Percentiles rank a stretch among this genome's conserved stretches.
phyloP scores from a whole-genome alignment of 2,113 vertebrate genomes.

The Pteruthius melanotis region DNA sequence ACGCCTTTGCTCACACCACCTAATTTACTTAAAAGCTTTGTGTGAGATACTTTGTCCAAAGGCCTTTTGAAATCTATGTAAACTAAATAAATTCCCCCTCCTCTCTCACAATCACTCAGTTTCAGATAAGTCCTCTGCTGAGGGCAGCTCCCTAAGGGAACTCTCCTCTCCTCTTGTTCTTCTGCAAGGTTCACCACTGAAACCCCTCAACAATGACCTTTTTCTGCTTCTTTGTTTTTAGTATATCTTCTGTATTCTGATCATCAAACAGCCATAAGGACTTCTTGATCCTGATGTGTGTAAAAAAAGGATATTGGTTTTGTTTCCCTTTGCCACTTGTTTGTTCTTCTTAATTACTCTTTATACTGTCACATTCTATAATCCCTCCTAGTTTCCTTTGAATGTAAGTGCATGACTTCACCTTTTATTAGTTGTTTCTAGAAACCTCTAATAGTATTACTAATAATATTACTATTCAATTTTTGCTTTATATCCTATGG shows the following conservation, averaged over 20 bases:
- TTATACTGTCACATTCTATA: not conserved
- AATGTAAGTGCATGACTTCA: not conserved
- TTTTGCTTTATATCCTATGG: not conserved
- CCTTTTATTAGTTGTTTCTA: not conserved
- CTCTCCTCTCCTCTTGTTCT: not conserved
- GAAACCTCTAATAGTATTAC: too few species aligned
- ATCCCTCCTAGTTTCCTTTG: not conserved
- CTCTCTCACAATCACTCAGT: not conserved
- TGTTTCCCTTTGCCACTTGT: not conserved
- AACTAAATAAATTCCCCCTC: not conserved
- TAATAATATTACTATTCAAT: not conserved
- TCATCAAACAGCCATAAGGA: not conserved
- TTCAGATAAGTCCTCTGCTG: not conserved
- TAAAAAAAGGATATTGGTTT: not conserved
- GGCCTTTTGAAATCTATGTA: not conserved
- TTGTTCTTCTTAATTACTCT: not conserved
- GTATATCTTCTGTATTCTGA: not conserved
- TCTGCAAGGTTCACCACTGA: not conserved
- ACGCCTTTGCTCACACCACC: not conserved
- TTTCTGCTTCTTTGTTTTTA: not conserved
- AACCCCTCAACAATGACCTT: not conserved
- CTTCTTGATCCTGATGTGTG: not conserved
- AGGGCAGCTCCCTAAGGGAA: not conserved
- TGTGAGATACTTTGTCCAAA: not conserved
- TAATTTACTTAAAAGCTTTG: constrained; percentile 43